Evolutionary conservation across 2,888 invertebrate genomes (phyloP), one percentile per base, ranked within the genome.

Genomic region (Mylabris sibirica): DNA sequence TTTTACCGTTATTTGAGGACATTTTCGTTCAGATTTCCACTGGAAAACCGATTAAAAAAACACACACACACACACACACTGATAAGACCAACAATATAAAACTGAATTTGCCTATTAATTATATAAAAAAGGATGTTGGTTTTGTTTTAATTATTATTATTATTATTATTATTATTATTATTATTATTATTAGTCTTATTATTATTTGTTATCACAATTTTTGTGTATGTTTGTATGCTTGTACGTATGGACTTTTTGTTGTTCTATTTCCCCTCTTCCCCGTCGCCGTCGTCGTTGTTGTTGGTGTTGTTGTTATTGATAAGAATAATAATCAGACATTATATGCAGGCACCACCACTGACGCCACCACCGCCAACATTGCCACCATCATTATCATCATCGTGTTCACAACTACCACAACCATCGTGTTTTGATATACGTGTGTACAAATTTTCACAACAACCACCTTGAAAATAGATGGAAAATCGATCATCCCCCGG

Each of bases 1-100:
- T 24, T 59, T 63, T 69, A 69, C 69, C 69, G 66, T 63, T 66
- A 60, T 44, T 66, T 14, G 49, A 57, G 38, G 69, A 63, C 69
- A 69, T 69, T 66, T 69, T 59, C 49, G 22, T 22, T 14, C 12
- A 17, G 11, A 11, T 34, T n/a, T 38, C 26, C 17, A 34, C n/a
- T 5, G 3, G 17, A 44, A 44, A 17, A n/a, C 5, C 5, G 6
- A 22, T 11, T 6, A 44, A 17, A 17, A 17, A 20, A 20, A 22
- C 53, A 14, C n/a, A 53, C 22, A 20, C 49, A 49, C 57, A 22
- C 22, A 57, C 53, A 57, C 26, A 44, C 64, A 66, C 66, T 59
- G 60, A 57, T 68, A 57, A 66, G 61, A 64, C 67, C 62, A 64
- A 66, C 24, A 49, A 59, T 41, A 65, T 62, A 61, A 49, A 11